Evolutionary conservation across 2,797 vertebrate genomes (phyloP).

Genomic region (Coreius guichenoti): DNA sequence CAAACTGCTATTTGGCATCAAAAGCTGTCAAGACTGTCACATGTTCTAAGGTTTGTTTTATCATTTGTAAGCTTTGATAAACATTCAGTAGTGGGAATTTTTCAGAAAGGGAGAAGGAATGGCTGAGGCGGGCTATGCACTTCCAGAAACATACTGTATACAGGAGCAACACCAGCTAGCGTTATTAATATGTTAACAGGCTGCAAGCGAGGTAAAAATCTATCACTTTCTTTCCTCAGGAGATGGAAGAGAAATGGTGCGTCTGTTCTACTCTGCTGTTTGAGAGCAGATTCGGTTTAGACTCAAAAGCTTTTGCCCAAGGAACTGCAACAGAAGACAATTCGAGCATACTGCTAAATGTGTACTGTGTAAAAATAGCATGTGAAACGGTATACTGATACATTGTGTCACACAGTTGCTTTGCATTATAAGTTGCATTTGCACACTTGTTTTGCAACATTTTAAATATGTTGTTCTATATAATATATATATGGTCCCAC

Average conservation of each 20-base stretch:
- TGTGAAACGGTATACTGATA: not conserved
- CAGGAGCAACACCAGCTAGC: not conserved
- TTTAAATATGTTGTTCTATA: not conserved
- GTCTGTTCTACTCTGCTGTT: constrained; percentile 10
- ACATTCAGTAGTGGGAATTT: not conserved
- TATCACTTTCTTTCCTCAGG: constrained; percentile 32
- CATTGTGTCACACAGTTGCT: not conserved
- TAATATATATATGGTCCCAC: not conserved
- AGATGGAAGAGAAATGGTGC: constrained; percentile 37
- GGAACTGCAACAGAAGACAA: constrained; percentile 1
- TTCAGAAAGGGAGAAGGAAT: not conserved
- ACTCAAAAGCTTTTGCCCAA: not conserved
- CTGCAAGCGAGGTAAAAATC: constrained; percentile 21
- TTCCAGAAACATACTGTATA: constrained; percentile 23
- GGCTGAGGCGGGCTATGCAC: not conserved
- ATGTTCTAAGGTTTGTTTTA: constrained; percentile 26
- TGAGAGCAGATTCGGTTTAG: constrained; percentile 9
- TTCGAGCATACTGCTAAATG: not conserved
- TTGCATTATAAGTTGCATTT: not conserved
- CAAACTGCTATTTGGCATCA: constrained; percentile 6
- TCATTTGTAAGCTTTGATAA: constrained; percentile 32
- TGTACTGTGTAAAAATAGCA: not conserved
- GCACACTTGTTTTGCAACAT: too few relatives aligned
- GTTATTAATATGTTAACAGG: constrained; percentile 53
- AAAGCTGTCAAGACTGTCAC: constrained; percentile 29